These are phyloP conservation scores for Okapia johnstoni DNA, from an alignment of 2,113 vertebrate species.

Conservation along the genomic window DNA sequence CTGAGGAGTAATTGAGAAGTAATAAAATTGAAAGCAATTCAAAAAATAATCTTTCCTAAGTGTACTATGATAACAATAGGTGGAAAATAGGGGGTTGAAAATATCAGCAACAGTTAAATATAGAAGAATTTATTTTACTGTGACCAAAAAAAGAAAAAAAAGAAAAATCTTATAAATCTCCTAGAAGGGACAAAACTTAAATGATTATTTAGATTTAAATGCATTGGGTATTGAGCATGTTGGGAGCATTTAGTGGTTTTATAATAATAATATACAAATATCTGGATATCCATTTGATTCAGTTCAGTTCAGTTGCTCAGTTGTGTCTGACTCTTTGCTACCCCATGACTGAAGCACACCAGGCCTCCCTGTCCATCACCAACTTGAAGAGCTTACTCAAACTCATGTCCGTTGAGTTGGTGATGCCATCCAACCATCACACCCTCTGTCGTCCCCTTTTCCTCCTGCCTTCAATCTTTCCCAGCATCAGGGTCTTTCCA, in stretches of 20 bases:
- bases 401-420: not conserved
- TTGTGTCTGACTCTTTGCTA: not conserved
- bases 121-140: not conserved
- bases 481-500: not conserved
- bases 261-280: not conserved
- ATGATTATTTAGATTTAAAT: not conserved
- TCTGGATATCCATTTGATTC: not conserved
- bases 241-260: not conserved
- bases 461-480: not conserved
- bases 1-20: not conserved
- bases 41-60: not conserved
- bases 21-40: not conserved
- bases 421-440: not conserved
- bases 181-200: not conserved
- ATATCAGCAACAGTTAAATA: not conserved
- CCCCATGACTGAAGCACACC: not conserved
- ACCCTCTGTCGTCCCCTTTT: not conserved
- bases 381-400: rapidly evolving
- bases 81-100: not conserved
- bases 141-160: not conserved
- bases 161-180: not conserved
- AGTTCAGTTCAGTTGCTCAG: not conserved
- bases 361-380: not conserved
- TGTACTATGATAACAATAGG: not conserved
- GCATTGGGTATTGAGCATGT: not conserved